Evolutionary conservation across 2,113 vertebrate genomes (phyloP).

Genomic region (Verasper variegatus): DNA sequence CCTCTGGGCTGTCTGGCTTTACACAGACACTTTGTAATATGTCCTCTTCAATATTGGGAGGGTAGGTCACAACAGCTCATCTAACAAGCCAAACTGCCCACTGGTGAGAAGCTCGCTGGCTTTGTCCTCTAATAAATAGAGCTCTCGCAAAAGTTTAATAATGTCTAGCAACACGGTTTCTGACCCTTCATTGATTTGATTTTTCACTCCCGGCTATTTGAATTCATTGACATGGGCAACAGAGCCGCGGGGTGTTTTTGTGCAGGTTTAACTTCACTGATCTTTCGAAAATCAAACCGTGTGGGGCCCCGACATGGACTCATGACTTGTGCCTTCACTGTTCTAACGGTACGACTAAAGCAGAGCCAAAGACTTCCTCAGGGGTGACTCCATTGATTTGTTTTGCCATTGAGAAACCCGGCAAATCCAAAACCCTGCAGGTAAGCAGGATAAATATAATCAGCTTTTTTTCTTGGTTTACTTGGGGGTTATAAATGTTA

Average conservation of each 20-base stretch:
- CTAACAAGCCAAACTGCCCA: background rate
- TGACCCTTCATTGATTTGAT: too few species aligned
- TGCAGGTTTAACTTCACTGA: slow-evolving; percentile 9
- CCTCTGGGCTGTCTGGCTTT: background rate
- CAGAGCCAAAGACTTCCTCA: slow-evolving; percentile 27
- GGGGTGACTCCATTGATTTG: slow-evolving; percentile 57
- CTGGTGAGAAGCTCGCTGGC: background rate
- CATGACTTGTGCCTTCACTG: slow-evolving; percentile 5
- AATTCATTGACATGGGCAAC: background rate
- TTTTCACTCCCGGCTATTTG: too few species aligned
- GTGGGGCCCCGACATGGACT: background rate
- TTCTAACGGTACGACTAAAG: slow-evolving; percentile 1
- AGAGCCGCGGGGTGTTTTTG: background rate
- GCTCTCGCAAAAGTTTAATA: background rate
- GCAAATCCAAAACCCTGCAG: slow-evolving; percentile 29
- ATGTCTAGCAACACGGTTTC: too few species aligned
- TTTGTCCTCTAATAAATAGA: background rate
- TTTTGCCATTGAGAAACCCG: slow-evolving; percentile 51
- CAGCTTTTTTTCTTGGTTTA: background rate
- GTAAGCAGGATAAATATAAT: slow-evolving; percentile 18
- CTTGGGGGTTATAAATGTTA: background rate
- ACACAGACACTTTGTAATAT: slow-evolving; percentile 12
- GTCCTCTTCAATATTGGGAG: background rate
- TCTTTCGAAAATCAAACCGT: background rate
- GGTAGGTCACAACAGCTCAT: background rate